Base-by-base conservation (phyloP, 2,888 invertebrate species). In the Drosophila tripunctata region DNA sequence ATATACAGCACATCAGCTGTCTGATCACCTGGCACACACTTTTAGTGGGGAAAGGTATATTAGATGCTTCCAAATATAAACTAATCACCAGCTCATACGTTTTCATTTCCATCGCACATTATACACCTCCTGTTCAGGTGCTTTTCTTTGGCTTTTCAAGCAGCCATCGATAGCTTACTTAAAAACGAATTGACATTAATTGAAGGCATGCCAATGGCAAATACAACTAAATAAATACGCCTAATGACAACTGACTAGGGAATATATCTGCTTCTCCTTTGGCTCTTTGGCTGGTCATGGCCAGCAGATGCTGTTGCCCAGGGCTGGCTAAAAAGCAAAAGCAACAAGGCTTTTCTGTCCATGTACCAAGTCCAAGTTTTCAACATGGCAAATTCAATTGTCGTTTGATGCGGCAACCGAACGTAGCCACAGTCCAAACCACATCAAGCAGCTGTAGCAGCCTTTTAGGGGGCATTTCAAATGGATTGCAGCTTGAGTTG, bases 151-250 rank as follows among this genome's bases (percentile, higher is more conserved):
- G 31, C 24, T 54, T 30, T 30, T 30, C 57, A 55, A 67, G 63
- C 43, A 65, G 60, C 68, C 78, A 85, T 83, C 87, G 80, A 89
- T 89, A 80, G 76, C 76, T 84, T 78, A 81, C 79, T 82, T 86
- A 87, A 87, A 87, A 89, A 80, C 87, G 85, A 87, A 89, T 89
- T 90, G 89, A 89, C 89, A 89, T 89, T 89, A 89, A 89, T 89
- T 90, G 90, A 89, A 89, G 88, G 73, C 90, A 89, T 83, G 84
- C 88, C 88, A 85, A 80, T 52, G 86, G 80, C 88, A 77, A 79
- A 82, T 70, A 82, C 82, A 77, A 76, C 87, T 80, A 89, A 88
- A 89, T 88, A 89, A 89, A 87, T 87, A 71, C 76, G 60, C 33
- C 67, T 71, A 80, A 87, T 80, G 86, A 75, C 77, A 72, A 75